These are phyloP conservation scores for Lepetodrilus schrolli DNA, from an alignment of 2,888 invertebrate species.

Conservation along the genomic window DNA sequence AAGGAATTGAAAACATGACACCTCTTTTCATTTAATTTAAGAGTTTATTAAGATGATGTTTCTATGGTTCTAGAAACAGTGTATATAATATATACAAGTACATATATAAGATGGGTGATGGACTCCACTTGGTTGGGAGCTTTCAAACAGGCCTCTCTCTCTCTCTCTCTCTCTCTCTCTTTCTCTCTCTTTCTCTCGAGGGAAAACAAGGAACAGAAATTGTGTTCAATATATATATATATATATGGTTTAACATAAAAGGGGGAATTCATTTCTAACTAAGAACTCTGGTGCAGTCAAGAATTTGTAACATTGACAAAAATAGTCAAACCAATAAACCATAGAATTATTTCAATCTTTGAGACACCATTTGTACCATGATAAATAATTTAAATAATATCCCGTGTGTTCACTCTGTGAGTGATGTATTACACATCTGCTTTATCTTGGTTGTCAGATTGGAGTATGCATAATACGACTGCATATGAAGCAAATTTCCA, in stretches of 20 bases:
- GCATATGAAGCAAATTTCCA: not conserved
- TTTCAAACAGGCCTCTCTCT: too few relatives aligned
- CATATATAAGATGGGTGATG: not conserved
- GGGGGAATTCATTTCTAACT: constrained; percentile 17
- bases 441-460: not conserved
- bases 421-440: not conserved
- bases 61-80: constrained; percentile 26
- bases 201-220: not conserved
- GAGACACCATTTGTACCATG: constrained; percentile 19
- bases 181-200: not conserved
- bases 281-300: constrained; percentile 19
- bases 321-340: not conserved
- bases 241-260: not conserved
- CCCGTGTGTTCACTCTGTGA: not conserved
- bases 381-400: constrained; percentile 18
- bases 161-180: not conserved
- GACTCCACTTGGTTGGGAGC: not conserved
- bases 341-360: not conserved
- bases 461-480: not conserved
- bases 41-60: constrained; percentile 23
- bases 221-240: constrained; percentile 15
- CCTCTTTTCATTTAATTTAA: constrained; percentile 27
- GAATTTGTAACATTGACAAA: not conserved
- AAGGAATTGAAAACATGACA: not conserved
- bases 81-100: constrained; percentile 30